Conservation (phyloP, 2,113 vertebrate genomes). For the Megaceryle torquata region DNA sequence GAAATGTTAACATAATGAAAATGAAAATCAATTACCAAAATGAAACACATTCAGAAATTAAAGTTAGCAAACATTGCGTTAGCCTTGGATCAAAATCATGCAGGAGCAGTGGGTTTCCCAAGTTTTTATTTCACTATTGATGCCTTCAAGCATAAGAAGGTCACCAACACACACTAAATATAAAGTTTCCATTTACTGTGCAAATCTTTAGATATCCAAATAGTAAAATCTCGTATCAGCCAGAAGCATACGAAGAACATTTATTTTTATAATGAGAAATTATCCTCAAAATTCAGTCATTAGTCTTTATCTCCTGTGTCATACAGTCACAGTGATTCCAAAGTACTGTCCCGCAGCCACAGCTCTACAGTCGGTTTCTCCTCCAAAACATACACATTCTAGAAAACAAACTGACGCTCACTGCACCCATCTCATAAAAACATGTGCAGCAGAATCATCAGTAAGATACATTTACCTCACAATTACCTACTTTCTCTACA, state of each 20-base stretch:
- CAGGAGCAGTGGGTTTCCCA: neutral
- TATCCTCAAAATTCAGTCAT: neutral
- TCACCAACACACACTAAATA: neutral
- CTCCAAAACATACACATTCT: neutral
- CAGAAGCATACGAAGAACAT: neutral
- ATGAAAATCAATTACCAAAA: neutral
- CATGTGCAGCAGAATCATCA: neutral
- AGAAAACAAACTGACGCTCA: neutral
- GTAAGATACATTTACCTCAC: neutral
- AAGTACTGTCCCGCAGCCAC: neutral
- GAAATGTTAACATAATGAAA: neutral
- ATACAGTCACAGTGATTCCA: neutral
- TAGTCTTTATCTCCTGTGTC: neutral
- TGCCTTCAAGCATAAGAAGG: rapidly evolving
- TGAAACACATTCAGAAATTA: neutral
- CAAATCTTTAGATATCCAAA: neutral
- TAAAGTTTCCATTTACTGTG: neutral
- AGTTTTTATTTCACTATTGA: neutral
- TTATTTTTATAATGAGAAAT: neutral
- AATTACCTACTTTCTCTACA: neutral
- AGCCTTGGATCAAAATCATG: neutral
- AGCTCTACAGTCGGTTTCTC: neutral
- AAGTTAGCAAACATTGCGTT: neutral
- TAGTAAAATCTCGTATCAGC: neutral
- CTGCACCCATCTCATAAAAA: neutral